These are phyloP conservation scores for Philaethria dido DNA, from an alignment of 2,888 invertebrate species.

Conservation along the genomic window DNA sequence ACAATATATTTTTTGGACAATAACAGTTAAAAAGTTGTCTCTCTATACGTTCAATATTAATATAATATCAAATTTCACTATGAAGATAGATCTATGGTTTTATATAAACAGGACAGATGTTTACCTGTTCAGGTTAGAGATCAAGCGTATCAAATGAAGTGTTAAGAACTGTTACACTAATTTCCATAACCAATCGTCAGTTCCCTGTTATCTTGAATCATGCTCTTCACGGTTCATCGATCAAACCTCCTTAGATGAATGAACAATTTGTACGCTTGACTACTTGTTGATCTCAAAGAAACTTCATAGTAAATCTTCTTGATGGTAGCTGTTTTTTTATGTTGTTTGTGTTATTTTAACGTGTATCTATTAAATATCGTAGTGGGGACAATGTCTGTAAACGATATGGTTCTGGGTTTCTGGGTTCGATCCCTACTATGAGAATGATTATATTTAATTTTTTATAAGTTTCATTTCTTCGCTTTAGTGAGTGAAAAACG, in stretches of 20 bases:
- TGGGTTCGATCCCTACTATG: not conserved
- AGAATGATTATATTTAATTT: not conserved
- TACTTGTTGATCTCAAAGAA: not conserved
- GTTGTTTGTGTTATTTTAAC: not conserved
- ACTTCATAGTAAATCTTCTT: not conserved
- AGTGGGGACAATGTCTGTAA: no score
- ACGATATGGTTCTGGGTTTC: no score
- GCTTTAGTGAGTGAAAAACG: no score
- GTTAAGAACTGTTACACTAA: constrained; percentile 1
- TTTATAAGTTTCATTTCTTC: no score
- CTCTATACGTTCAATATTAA: no score
- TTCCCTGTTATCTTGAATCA: not conserved
- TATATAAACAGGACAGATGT: no score
- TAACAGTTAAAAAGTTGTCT: no score
- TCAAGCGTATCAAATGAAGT: no score
- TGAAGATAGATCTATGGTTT: no score
- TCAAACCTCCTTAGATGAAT: not conserved
- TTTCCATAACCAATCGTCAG: not conserved
- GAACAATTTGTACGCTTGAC: constrained; percentile 12
- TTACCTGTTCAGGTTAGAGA: no score
- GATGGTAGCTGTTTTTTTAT: not conserved
- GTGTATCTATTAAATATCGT: not conserved
- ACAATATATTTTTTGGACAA: no score
- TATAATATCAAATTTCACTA: no score
- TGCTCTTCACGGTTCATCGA: not conserved